Evolutionary conservation across 2,888 invertebrate genomes (phyloP).

Genomic region (Agrilus mali): DNA sequence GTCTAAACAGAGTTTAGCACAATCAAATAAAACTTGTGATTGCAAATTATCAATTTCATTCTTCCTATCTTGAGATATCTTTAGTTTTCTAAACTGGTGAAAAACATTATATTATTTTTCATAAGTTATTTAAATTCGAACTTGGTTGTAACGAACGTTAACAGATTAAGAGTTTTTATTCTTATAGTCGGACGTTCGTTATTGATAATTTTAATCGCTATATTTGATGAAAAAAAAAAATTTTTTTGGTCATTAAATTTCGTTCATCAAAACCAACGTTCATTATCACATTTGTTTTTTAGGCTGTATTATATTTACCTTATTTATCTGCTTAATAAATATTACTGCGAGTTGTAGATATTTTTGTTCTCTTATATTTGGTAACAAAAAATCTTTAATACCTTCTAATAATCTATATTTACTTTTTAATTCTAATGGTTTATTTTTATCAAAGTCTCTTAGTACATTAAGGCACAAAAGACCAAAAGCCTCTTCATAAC

Average conservation of each 20-base stretch:
- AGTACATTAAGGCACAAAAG: constrained; percentile 20
- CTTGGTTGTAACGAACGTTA: too few species aligned
- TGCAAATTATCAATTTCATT: constrained; percentile 8
- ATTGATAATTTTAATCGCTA: too few species aligned
- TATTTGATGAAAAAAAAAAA: too few species aligned
- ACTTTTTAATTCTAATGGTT: constrained; percentile 8
- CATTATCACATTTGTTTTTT: too few species aligned
- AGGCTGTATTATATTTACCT: constrained; percentile 14
- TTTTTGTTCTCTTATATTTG: constrained; percentile 17
- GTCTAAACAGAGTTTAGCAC: constrained; percentile 4
- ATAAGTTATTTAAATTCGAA: too few species aligned
- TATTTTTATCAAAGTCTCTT: constrained; percentile 18
- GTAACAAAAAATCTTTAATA: constrained; percentile 16
- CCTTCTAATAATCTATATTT: constrained; percentile 12
- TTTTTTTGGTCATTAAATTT: too few species aligned
- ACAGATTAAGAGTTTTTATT: too few species aligned
- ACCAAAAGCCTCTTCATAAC: constrained; percentile 18
- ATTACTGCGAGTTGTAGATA: constrained; percentile 20
- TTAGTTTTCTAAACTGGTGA: constrained; percentile 22
- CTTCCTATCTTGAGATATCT: constrained; percentile 18
- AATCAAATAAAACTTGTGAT: constrained; percentile 2
- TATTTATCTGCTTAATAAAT: constrained; percentile 19
- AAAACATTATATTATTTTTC: neutral
- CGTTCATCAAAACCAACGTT: too few species aligned
- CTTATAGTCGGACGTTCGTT: too few species aligned